These are phyloP conservation scores for Acrobeloides nanus DNA, from an alignment of 2,888 invertebrate genomes.

Conservation along the genomic window DNA sequence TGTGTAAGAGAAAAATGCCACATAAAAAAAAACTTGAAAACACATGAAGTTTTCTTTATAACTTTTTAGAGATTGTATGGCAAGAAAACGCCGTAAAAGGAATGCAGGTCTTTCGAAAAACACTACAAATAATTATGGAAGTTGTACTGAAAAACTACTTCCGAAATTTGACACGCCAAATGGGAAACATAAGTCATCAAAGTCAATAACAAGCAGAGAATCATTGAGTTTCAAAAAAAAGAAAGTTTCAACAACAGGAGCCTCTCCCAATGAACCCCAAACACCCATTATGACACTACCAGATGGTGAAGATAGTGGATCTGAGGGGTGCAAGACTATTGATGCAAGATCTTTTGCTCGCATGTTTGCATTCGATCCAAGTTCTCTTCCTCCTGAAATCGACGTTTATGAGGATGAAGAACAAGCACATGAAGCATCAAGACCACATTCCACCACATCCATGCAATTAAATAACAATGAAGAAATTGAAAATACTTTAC, in stretches of 20 bases:
- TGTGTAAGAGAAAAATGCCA: too few species aligned
- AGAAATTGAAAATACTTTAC: too few species aligned
- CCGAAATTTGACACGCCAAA: constrained; percentile 24
- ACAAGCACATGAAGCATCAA: too few species aligned
- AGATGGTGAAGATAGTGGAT: constrained; percentile 5
- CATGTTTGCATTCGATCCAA: constrained; percentile 48
- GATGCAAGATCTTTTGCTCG: constrained; percentile 30
- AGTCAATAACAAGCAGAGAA: constrained; percentile 11
- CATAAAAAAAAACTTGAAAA: too few species aligned
- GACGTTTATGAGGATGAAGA: too few species aligned
- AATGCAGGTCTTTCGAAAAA: constrained; percentile 12
- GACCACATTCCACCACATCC: too few species aligned
- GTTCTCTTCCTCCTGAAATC: constrained; percentile 48
- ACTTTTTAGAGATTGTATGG: constrained; percentile 14
- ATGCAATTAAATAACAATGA: too few species aligned
- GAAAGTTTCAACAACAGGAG: constrained; percentile 10
- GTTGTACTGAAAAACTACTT: constrained; percentile 29
- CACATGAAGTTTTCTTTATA: too few species aligned
- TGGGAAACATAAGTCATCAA: constrained; percentile 19
- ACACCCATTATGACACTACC: constrained; percentile 1
- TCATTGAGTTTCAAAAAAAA: constrained; percentile 13
- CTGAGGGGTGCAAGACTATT: constrained; percentile 12
- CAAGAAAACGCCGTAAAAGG: constrained; percentile 6
- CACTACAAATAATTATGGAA: constrained; percentile 24
- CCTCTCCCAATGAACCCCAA: constrained; percentile 2